These are phyloP conservation scores for Stenodera caucasica DNA, from an alignment of 2,888 invertebrate genomes.

Conservation along the genomic window DNA sequence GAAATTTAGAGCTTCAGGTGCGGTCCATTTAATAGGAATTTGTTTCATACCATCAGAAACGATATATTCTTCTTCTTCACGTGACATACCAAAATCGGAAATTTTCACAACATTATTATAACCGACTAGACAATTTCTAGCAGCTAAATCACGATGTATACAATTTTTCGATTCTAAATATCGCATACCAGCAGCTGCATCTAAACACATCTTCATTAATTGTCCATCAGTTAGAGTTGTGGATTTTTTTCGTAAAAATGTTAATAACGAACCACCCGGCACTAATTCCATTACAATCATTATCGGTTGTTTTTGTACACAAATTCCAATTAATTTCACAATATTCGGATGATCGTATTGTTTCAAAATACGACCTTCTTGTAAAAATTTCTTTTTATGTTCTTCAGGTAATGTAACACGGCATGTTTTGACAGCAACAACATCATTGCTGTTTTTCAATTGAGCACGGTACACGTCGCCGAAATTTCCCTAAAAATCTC, in stretches of 20 bases:
- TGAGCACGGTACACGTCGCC: conserved; percentile 95
- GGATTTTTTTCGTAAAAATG: conserved; percentile 82
- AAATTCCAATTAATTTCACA: conserved; percentile 94
- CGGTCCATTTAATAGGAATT: conserved; percentile 98
- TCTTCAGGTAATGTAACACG: conserved; percentile 92
- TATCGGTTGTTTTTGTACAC: conserved; percentile 96
- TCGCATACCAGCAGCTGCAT: conserved; percentile 93
- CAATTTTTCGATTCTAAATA: conserved; percentile 95
- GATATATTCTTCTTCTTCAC: conserved; percentile 95
- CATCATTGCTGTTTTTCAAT: conserved; percentile 77
- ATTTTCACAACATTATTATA: conserved; percentile 90
- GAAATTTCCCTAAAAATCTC: conserved; percentile 81
- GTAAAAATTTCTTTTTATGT: conserved; percentile 88
- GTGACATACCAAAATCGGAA: conserved; percentile 97
- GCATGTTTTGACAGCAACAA: conserved; percentile 96
- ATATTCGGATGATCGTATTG: conserved; percentile 98
- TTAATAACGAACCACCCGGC: conserved; percentile 86
- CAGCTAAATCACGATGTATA: conserved; percentile 94
- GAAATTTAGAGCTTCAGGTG: conserved; percentile 94
- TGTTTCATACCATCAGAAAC: conserved; percentile 98
- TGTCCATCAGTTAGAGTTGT: conserved; percentile 63
- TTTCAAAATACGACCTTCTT: conserved; percentile 93
- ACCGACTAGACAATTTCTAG: conserved; percentile 88
- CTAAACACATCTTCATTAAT: conserved; percentile 86
- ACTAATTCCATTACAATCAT: conserved; percentile 99